Evolutionary conservation across 1,140 invertebrate genomes (phyloP).

Genomic region (Asbolus verrucosus): DNA sequence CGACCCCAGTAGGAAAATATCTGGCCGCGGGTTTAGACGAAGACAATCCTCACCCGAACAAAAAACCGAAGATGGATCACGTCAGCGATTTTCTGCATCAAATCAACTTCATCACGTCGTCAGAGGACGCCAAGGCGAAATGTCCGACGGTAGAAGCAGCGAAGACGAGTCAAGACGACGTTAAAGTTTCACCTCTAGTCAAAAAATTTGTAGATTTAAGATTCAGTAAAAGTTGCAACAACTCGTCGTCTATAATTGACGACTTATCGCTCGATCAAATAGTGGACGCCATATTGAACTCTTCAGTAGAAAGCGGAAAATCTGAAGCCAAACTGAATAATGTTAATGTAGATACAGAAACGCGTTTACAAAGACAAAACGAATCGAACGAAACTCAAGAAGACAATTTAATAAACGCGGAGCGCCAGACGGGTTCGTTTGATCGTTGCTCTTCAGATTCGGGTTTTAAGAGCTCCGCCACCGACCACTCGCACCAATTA

Average conservation of each 20-base stretch:
- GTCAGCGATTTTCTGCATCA: slow-evolving; percentile 70
- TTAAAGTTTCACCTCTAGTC: slow-evolving; percentile 62
- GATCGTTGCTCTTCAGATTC: slow-evolving; percentile 55
- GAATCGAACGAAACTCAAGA: slow-evolving; percentile 58
- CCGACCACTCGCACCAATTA: slow-evolving; percentile 56
- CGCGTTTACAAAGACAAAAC: slow-evolving; percentile 55
- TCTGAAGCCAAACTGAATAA: too few relatives aligned
- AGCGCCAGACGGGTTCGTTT: slow-evolving; percentile 40
- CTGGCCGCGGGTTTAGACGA: slow-evolving; percentile 32
- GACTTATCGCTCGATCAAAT: slow-evolving; percentile 63
- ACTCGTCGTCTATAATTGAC: slow-evolving; percentile 62
- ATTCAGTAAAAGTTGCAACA: slow-evolving; percentile 53
- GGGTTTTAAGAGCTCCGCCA: slow-evolving; percentile 58
- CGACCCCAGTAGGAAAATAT: slow-evolving; percentile 23
- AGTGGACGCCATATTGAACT: slow-evolving; percentile 62
- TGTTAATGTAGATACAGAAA: slow-evolving; percentile 43
- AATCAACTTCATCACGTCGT: slow-evolving; percentile 67
- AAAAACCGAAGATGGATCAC: slow-evolving; percentile 62
- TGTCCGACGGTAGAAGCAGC: slow-evolving; percentile 16
- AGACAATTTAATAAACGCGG: slow-evolving; percentile 55
- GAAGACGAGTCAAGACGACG: slow-evolving; percentile 17
- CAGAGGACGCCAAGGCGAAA: slow-evolving; percentile 63
- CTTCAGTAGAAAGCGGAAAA: slow-evolving; percentile 41
- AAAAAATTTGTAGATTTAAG: slow-evolving; percentile 60
- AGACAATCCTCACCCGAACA: slow-evolving; percentile 47